Conservation (phyloP, 2,888 invertebrate species). For the Drosophila basisetae region DNA sequence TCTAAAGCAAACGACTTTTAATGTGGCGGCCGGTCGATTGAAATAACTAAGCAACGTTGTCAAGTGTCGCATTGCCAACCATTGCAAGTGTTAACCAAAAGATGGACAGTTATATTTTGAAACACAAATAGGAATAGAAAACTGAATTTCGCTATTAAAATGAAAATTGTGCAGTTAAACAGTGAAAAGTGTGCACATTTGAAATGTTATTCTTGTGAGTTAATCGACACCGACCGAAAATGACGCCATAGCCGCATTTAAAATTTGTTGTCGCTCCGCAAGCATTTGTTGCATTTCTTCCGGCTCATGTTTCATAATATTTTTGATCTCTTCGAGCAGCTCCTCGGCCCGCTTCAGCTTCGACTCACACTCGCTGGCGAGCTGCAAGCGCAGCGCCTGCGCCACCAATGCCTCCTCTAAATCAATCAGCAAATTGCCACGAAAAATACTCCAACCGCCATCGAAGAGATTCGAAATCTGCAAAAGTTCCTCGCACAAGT, state of each 20-base stretch:
- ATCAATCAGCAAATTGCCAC: constrained; percentile 89
- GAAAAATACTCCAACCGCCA: constrained; percentile 88
- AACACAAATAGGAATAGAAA: neutral
- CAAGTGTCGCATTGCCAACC: constrained; percentile 34
- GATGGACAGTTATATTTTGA: neutral
- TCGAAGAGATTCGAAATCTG: constrained; percentile 88
- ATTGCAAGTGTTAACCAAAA: neutral
- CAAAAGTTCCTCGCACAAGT: constrained; percentile 89
- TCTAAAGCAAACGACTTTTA: neutral
- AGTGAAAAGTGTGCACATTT: neutral
- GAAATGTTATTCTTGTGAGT: neutral
- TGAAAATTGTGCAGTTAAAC: neutral
- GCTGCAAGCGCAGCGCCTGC: constrained; percentile 87
- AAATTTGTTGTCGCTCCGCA: constrained; percentile 86
- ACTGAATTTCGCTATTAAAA: neutral
- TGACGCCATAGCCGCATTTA: constrained; percentile 82
- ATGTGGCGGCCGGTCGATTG: constrained; percentile 27
- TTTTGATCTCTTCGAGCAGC: constrained; percentile 87
- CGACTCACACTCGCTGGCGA: constrained; percentile 85
- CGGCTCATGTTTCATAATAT: constrained; percentile 88
- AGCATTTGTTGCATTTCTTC: constrained; percentile 87
- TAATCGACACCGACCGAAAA: constrained; percentile 21
- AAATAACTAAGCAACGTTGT: neutral
- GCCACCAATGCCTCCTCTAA: constrained; percentile 88
- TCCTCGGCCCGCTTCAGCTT: constrained; percentile 87